Conservation (phyloP, 2,797 vertebrate species). For the Toxotes lorentzi region DNA sequence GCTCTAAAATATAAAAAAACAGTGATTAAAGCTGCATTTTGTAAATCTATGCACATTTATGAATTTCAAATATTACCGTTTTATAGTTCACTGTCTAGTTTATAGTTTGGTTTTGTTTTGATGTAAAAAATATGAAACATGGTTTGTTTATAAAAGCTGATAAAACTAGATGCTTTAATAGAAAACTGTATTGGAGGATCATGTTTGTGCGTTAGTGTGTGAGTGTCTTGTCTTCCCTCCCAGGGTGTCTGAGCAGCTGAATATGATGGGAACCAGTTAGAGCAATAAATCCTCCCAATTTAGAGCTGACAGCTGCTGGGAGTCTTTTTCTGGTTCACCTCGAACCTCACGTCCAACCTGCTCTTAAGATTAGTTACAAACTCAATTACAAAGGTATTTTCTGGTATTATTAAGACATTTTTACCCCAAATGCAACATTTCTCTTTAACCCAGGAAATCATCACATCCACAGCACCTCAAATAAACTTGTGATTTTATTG, state of each 20-base stretch:
- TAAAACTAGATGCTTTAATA: too few species aligned
- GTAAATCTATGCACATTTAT: not conserved
- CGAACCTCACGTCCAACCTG: not conserved
- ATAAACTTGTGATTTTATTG: not conserved
- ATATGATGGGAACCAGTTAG: slow-evolving; percentile 35
- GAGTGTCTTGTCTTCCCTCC: not conserved
- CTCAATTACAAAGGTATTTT: not conserved
- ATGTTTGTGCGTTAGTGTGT: not conserved
- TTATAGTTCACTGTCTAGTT: too few species aligned
- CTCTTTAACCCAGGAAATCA: too few species aligned
- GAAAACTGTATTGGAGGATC: not conserved
- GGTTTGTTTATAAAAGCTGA: too few species aligned
- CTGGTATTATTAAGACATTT: not conserved
- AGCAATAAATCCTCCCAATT: slow-evolving; percentile 69
- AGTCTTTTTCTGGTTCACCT: slow-evolving; percentile 43
- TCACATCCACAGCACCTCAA: not conserved
- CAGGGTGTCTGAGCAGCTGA: slow-evolving; percentile 51
- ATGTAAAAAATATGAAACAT: too few species aligned
- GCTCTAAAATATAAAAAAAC: not conserved
- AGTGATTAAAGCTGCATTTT: not conserved
- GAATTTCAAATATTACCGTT: too few species aligned
- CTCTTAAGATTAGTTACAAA: not conserved
- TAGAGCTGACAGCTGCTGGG: slow-evolving; percentile 67
- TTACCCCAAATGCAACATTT: not conserved
- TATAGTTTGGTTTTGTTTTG: too few species aligned